Conservation (phyloP, 2,113 vertebrate species). For the Riparia riparia region DNA sequence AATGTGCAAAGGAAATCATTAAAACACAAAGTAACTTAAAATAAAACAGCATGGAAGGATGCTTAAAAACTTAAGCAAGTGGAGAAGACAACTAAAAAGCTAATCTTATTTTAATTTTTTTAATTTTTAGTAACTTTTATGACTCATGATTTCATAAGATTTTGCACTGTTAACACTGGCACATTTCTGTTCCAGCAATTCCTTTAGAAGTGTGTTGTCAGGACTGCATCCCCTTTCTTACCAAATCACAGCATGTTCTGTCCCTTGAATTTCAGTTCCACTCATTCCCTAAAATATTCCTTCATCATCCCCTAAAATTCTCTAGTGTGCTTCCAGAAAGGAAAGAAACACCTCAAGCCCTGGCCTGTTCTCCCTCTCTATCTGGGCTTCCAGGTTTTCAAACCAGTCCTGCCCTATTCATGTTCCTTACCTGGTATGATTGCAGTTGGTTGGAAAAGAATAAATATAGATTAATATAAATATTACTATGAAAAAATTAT, state of each 20-base stretch:
- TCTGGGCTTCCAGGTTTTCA: background rate
- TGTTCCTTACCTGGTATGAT: background rate
- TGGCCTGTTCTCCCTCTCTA: background rate
- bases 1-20: background rate
- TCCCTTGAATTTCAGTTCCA: background rate
- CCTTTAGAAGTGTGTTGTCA: background rate
- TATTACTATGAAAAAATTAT: background rate
- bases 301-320: background rate
- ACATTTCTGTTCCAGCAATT: background rate
- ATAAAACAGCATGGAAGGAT: rapidly evolving
- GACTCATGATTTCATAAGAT: background rate
- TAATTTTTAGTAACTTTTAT: too few species aligned
- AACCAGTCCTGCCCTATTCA: background rate
- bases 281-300: background rate
- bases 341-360: background rate
- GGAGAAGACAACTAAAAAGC: background rate
- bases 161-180: background rate
- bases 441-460: background rate
- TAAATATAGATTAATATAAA: background rate
- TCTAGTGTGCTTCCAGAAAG: background rate
- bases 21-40: background rate
- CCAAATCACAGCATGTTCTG: background rate
- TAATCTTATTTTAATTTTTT: background rate
- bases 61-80: background rate
- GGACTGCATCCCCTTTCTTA: background rate